A percentile compares a stretch with the other conserved stretches of the same genome.
phyloP scores from a whole-genome alignment of 2,113 vertebrate species.

The Anoplopoma fimbria region DNA sequence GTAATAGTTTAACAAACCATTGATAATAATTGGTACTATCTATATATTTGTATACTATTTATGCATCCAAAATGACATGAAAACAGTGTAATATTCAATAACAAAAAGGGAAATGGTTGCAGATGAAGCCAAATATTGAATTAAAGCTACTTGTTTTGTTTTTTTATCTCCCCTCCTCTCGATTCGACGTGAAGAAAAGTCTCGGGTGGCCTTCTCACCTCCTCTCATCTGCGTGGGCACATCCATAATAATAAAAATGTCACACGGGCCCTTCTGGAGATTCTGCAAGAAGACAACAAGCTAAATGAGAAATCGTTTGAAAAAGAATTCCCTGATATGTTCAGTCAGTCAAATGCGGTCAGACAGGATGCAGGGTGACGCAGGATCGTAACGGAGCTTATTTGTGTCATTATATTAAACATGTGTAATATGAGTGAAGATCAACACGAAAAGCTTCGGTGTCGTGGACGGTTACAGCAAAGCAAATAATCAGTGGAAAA shows the following conservation, averaged over 20 bases:
- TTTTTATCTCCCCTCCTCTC: conserved; percentile 21
- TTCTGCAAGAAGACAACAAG: conserved; percentile 73
- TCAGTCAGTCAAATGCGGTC: conserved; percentile 64
- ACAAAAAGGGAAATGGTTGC: conserved; percentile 2
- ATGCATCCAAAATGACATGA: background rate
- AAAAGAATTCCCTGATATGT: conserved; percentile 65
- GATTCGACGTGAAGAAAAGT: conserved; percentile 49
- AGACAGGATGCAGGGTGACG: conserved; percentile 31
- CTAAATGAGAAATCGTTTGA: conserved; percentile 77
- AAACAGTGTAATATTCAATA: background rate
- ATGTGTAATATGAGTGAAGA: conserved; percentile 44
- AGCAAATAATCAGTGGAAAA: background rate
- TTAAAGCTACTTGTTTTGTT: conserved; percentile 29
- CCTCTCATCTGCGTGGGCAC: conserved; percentile 72
- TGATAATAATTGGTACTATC: background rate
- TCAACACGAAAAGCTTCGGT: conserved; percentile 7
- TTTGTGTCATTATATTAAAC: conserved; percentile 53
- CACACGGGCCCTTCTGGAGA: conserved; percentile 64
- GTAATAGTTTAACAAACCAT: background rate
- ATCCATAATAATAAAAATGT: conserved; percentile 81
- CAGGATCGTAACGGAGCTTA: conserved; percentile 29
- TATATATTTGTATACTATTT: background rate
- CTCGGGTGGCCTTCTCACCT: conserved; percentile 68
- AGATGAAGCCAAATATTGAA: conserved; percentile 25
- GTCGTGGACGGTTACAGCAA: conserved; percentile 1